These are phyloP conservation scores for Cremastinae sp. DNA, from an alignment of 2,888 invertebrate species.

Conservation along the genomic window DNA sequence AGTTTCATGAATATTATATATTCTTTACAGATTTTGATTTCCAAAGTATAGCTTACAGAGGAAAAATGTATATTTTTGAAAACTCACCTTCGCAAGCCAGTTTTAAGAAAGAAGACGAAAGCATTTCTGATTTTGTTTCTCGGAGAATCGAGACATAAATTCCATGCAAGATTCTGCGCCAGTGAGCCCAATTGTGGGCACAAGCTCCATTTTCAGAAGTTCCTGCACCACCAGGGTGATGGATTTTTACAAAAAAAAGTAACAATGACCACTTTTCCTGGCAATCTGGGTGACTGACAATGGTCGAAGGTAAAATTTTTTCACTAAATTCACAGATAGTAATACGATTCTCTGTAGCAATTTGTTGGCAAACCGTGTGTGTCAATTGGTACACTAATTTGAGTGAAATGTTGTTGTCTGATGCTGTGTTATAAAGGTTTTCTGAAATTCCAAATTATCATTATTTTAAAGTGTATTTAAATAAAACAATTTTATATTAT, in stretches of 20 bases:
- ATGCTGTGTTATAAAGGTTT: constrained; percentile 59
- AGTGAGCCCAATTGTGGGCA: constrained; percentile 78
- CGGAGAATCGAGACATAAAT: constrained; percentile 77
- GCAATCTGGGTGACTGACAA: constrained; percentile 78
- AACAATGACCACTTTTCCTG: constrained; percentile 80
- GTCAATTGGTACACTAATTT: constrained; percentile 68
- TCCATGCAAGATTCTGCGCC: constrained; percentile 78
- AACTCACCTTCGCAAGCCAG: constrained; percentile 75
- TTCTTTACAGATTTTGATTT: not conserved
- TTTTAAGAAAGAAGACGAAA: constrained; percentile 67
- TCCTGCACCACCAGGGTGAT: constrained; percentile 81
- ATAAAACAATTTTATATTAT: too few species aligned
- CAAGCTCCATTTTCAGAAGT: constrained; percentile 75
- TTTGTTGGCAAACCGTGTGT: constrained; percentile 75
- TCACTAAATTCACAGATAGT: constrained; percentile 82
- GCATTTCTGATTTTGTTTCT: constrained; percentile 69
- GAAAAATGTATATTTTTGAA: not conserved
- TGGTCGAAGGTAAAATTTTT: constrained; percentile 77
- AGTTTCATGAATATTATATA: not conserved
- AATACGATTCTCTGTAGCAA: constrained; percentile 81
- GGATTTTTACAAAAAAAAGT: constrained; percentile 81
- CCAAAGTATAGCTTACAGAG: not conserved
- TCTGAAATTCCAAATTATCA: constrained; percentile 56
- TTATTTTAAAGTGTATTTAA: too few species aligned
- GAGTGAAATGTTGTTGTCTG: constrained; percentile 58